Base-by-base conservation (phyloP, 2,797 vertebrate species). In the Sebastes dallii region DNA sequence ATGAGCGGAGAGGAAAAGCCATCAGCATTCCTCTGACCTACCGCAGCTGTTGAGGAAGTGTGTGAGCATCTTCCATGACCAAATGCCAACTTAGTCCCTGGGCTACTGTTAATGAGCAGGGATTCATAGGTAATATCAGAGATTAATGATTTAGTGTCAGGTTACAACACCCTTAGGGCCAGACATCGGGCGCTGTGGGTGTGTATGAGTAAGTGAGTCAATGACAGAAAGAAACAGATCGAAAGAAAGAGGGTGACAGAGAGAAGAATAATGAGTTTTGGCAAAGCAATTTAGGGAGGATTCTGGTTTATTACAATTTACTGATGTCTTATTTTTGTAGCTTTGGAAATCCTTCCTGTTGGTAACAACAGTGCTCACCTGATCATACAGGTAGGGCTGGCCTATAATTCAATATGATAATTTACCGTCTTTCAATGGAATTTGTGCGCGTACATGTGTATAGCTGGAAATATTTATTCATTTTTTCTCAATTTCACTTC, bases 111-210 rank as follows among this genome's bases (percentile, higher is more conserved):
- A 95, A 94, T 94, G 91, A 93, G 87, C 32, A 80, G 82, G 86
- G 92, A 92, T 94, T 89, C 86, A 94, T 95, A 86, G 91, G 85
- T 90, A 92, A 93, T 94, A 94, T 93, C 81, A 88, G 72, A 93
- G 86, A 93, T 92, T 86, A 95, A 94, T 94, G 92, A 94, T 94
- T 91, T 87, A 90, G 84, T 91, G 91, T 91, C 90, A 88, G 86
- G 85, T 89, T 90, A 87, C 85, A 88, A 88, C 78, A 89, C 88
- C 92, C 92, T 64, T 58, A 86, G 86, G 91, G 60, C 66, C 72
- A 78, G 59, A 82, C 80, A 75, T 20, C 46, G 76, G 84, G 66
- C 12, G 29, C 27, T 71, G 56, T 58, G 58, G 8, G 46, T 64
- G 7, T 78, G 59, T 27, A 39, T 66, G 60, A 80, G 82, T 69